These are phyloP conservation scores for Microctenopoma stevenorrisi DNA, from an alignment of 2,797 vertebrate genomes.

Conservation along the genomic window DNA sequence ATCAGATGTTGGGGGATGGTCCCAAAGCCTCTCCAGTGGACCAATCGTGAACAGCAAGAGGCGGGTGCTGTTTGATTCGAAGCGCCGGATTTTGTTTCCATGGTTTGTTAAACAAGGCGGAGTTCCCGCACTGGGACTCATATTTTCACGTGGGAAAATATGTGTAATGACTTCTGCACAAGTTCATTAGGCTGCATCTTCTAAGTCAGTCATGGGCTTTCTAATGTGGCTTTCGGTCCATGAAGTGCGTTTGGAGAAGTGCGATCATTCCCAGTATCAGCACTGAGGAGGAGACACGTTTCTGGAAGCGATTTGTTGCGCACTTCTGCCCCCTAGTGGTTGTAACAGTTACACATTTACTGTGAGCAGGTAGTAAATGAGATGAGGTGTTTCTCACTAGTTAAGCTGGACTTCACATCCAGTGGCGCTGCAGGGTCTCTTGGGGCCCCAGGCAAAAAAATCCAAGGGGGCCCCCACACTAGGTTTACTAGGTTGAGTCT, in stretches of 20 bases:
- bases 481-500: too few species aligned
- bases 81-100: conserved; percentile 47
- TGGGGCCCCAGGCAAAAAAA: too few species aligned
- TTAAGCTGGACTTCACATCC: too few species aligned
- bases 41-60: conserved; percentile 49
- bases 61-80: conserved; percentile 49
- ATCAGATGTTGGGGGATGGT: conserved; percentile 41
- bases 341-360: background rate
- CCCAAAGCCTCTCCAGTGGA: background rate
- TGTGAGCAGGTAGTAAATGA: too few species aligned
- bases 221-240: background rate
- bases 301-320: conserved; percentile 61
- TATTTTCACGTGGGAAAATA: conserved; percentile 32
- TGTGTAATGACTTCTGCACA: background rate
- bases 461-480: too few species aligned
- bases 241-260: background rate
- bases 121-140: conserved; percentile 20
- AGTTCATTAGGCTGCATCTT: background rate
- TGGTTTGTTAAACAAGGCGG: conserved; percentile 49
- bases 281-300: background rate
- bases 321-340: conserved; percentile 79
- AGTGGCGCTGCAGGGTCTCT: too few species aligned
- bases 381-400: too few species aligned
- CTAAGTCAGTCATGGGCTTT: background rate
- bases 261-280: background rate